Base-by-base conservation (phyloP, 2,888 invertebrate species). In the Drosophila rubida region DNA sequence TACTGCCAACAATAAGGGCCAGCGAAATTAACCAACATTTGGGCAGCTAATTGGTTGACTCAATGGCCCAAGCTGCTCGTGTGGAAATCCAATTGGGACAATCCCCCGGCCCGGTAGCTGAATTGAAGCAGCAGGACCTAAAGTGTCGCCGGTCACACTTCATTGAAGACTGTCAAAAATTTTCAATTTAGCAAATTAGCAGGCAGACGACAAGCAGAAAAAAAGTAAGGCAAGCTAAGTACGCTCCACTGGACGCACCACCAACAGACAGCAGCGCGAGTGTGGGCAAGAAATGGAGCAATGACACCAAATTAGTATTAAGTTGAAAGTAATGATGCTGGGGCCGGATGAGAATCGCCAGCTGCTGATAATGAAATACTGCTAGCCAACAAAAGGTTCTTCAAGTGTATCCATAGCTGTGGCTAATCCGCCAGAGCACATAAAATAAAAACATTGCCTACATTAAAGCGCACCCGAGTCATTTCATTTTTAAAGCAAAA, bases 21-120 rank as follows among this genome's bases (percentile, higher is more conserved):
- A 68, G 58, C 62, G 70, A 88, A 88, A 86, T 86, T 84, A 88
- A 86, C 74, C 83, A 88, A 86, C 87, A 83, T 86, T 86, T 85
- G 84, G 80, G 80, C 79, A 83, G 81, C 86, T 86, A 86, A 86
- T 86, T 86, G 86, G 88, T 75, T 74, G 80, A 77, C 80, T 80
- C 80, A 86, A 80, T 75, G 80, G 77, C 68, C 77, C 69, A 65
- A 77, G 69, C 61, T 80, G 84, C 78, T 83, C 87, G 87, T 83
- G 82, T 83, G 82, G 87, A 83, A 86, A 61, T 83, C 76, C 78
- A 74, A 44, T 68, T 71, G 60, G 53, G 39, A 50, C 45, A 27
- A 27, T 50, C n/a, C 48, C 16, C 53, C 57, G 51, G 39, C 16
- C 53, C 57, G 51, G 39, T 49, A 58, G 68, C 80, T 65, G 66